These are phyloP conservation scores for Nymphalis polychloros DNA, from an alignment of 2,888 invertebrate species.

Conservation along the genomic window DNA sequence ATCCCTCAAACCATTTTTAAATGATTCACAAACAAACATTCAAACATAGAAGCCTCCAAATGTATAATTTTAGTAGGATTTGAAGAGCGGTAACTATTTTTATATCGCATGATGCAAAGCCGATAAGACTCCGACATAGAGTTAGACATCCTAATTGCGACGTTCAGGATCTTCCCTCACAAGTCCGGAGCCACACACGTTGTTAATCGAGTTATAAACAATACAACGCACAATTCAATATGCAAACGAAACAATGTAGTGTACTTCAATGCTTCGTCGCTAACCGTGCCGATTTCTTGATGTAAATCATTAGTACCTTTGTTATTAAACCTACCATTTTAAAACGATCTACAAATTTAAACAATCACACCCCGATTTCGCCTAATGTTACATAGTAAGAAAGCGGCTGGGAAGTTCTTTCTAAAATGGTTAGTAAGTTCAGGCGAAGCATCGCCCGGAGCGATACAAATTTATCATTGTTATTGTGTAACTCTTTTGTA, in stretches of 20 bases:
- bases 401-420: slow-evolving; percentile 48
- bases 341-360: slow-evolving; percentile 50
- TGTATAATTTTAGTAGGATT: not conserved
- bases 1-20: too few species aligned
- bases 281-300: slow-evolving; percentile 77
- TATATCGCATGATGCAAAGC: not conserved
- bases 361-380: slow-evolving; percentile 40
- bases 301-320: slow-evolving; percentile 70
- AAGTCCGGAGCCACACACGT: slow-evolving; percentile 66
- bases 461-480: slow-evolving; percentile 71
- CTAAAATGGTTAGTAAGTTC: slow-evolving; percentile 50
- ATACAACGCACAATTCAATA: slow-evolving; percentile 80
- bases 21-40: too few species aligned
- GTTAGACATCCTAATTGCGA: slow-evolving; percentile 29
- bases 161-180: slow-evolving; percentile 30
- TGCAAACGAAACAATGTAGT: slow-evolving; percentile 78
- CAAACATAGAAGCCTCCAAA: too few species aligned
- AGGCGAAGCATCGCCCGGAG: slow-evolving; percentile 64
- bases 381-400: slow-evolving; percentile 36
- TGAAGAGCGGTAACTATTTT: slow-evolving; percentile 5
- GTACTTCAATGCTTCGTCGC: slow-evolving; percentile 77
- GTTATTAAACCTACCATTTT: slow-evolving; percentile 61
- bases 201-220: slow-evolving; percentile 65
- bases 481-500: slow-evolving; percentile 64
- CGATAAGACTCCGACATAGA: slow-evolving; percentile 4